A percentile compares a stretch with the other conserved stretches of the same genome.
phyloP scores from a whole-genome alignment of 2,888 invertebrate species.

The Rhingia campestris region DNA sequence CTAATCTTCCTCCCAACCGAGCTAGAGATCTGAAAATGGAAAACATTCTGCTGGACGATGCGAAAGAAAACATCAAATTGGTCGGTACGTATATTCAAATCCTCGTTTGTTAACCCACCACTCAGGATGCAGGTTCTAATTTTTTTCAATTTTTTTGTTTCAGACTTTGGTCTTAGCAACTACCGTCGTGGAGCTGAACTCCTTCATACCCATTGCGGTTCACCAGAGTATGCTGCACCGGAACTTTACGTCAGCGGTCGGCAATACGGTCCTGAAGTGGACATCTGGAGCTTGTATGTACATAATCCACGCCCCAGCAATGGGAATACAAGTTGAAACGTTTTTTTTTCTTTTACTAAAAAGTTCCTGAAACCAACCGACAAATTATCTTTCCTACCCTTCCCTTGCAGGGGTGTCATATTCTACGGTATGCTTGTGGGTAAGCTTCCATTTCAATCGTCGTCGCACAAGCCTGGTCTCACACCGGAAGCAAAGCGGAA shows the following conservation, averaged over 20 bases:
- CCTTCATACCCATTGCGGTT: constrained; percentile 90
- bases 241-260: constrained; percentile 88
- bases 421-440: constrained; percentile 90
- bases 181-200: constrained; percentile 85
- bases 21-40: constrained; percentile 91
- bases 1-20: constrained; percentile 46
- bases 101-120: constrained; percentile 9
- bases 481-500: constrained; percentile 85
- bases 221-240: constrained; percentile 91
- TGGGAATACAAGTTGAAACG: constrained; percentile 42
- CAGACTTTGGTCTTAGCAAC: constrained; percentile 90
- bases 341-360: constrained; percentile 1
- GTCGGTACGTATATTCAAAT: constrained; percentile 84
- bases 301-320: background rate
- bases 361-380: constrained; percentile 33
- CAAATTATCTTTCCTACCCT: constrained; percentile 51
- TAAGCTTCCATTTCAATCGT: constrained; percentile 86
- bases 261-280: constrained; percentile 89
- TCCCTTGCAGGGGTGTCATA: constrained; percentile 86
- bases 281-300: constrained; percentile 89
- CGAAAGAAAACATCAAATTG: constrained; percentile 88
- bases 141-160: constrained; percentile 25
- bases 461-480: constrained; percentile 80
- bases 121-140: background rate
- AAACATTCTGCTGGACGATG: constrained; percentile 88